Base-by-base conservation (phyloP, 2,797 vertebrate species). In the Aotus griseimembra region DNA sequence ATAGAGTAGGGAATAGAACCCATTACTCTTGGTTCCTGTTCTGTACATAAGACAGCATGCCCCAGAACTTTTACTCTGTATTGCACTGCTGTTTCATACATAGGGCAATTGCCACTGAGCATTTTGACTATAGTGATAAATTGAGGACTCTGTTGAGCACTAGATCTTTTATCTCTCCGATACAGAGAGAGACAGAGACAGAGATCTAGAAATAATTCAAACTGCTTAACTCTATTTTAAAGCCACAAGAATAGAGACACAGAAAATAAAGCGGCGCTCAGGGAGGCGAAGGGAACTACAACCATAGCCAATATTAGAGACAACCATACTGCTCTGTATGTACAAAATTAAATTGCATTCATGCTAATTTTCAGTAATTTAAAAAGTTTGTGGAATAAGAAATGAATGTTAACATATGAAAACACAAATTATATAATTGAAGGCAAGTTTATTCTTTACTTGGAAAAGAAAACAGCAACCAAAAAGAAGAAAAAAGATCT, bases 301-400 rank as follows among this genome's bases (percentile, higher is more conserved):
- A 57, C 83, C 5, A 5, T 36, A 52, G 33, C 13, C n/a, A 82
- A 15, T 50, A 30, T 76, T 87, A 87, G 41, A 92, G 22, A 82
- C 4, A 85, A 50, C 22, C 4, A 26, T 33, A 26, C 9, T 92
- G 13, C 9, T 77, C 30, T 84, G 24, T 22, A 97, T 11, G 72
- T 28, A 80, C 3, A 93, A 46, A 88, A 93, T 85, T 94, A 89
- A 84, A 88, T 19, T 97, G 13, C 39, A 19, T 33, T 72, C 22
- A 75, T 55, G 36, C 52, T 84, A 89, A 82, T 92, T 88, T 96
- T 88, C 26, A 90, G 50, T 83, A 67, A 96, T 72, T 96, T 26
- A 84, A 44, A 55, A 90, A 94, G 70, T 84, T 89, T 17, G 6
- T 57, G 7, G 2, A 90, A 86, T 33, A 81, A 87, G 36, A 96